Evolutionary conservation across 2,113 vertebrate genomes (phyloP).

Genomic region (Scomber japonicus): DNA sequence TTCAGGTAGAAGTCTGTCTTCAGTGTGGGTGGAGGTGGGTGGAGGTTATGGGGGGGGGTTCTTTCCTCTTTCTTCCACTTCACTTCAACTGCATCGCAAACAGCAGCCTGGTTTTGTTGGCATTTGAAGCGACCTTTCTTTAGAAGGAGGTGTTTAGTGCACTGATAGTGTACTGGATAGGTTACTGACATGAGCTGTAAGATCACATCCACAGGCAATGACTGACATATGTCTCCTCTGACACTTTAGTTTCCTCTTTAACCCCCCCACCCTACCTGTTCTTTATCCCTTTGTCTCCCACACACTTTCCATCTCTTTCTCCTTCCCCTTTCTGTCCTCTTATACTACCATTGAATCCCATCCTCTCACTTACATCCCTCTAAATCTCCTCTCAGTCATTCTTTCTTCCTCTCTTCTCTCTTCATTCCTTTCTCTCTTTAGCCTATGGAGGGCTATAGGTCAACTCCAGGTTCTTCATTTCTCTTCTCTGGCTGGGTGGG

Average conservation of each 20-base stretch:
- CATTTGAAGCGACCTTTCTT: background rate
- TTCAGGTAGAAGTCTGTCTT: constrained; percentile 9
- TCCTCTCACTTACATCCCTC: background rate
- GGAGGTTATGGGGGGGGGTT: background rate
- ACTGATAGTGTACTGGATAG: constrained; percentile 19
- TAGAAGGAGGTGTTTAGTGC: constrained; percentile 27
- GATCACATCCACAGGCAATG: constrained; percentile 55
- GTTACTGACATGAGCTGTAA: constrained; percentile 53
- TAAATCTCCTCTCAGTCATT: constrained; percentile 17
- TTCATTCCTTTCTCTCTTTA: constrained; percentile 28
- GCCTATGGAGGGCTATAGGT: constrained; percentile 70
- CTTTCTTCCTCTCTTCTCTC: constrained; percentile 4
- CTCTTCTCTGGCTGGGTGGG: constrained; percentile 83
- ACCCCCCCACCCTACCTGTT: background rate
- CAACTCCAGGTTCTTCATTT: constrained; percentile 81
- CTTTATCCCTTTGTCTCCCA: constrained; percentile 12
- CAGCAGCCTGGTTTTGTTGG: background rate
- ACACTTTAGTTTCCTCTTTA: constrained; percentile 45
- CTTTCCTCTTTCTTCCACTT: background rate
- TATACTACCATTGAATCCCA: background rate
- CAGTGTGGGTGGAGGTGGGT: too few species aligned
- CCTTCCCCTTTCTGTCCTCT: background rate
- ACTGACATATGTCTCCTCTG: constrained; percentile 51
- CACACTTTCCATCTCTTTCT: background rate
- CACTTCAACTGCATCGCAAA: constrained; percentile 5